A percentile compares a stretch with the other conserved stretches of the same genome.
phyloP scores from a whole-genome alignment of 2,888 invertebrate species.

The Cabera pusaria region DNA sequence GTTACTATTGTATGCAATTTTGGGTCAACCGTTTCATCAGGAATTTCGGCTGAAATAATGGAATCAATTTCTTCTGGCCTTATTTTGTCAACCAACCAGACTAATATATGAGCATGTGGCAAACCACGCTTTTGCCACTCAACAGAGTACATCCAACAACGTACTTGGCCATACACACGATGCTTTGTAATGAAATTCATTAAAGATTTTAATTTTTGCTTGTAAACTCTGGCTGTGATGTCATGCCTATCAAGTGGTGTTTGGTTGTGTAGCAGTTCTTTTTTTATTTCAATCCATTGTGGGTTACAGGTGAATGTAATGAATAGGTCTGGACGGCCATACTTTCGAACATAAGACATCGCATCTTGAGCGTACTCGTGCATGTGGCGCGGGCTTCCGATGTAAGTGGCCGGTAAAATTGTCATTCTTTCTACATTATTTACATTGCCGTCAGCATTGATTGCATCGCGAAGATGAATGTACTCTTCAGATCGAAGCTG shows the following conservation, averaged over 20 bases:
- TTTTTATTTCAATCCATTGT: conserved; percentile 4
- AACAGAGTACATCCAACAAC: too few relatives aligned
- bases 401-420: conserved; percentile 31
- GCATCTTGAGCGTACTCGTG: conserved; percentile 35
- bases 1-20: too few relatives aligned
- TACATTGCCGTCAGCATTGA: conserved; percentile 15
- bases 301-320: conserved; percentile 25
- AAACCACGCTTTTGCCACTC: too few relatives aligned
- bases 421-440: conserved; percentile 9
- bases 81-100: too few relatives aligned
- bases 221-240: too few relatives aligned
- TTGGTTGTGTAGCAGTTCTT: conserved; percentile 8
- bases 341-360: conserved; percentile 43
- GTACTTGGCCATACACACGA: too few relatives aligned
- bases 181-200: too few relatives aligned
- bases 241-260: conserved; percentile 14
- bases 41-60: too few relatives aligned
- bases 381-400: conserved; percentile 2
- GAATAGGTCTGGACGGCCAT: conserved; percentile 38
- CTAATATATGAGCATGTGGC: too few relatives aligned
- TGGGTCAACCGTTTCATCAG: too few relatives aligned
- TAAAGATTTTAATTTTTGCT: too few relatives aligned
- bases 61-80: too few relatives aligned
- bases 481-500: conserved; percentile 22
- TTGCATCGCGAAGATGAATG: conserved; percentile 28